A percentile compares a stretch with the other conserved stretches of the same genome.
phyloP scores from a whole-genome alignment of 1,140 invertebrate genomes.

The Globodera rostochiensis region DNA sequence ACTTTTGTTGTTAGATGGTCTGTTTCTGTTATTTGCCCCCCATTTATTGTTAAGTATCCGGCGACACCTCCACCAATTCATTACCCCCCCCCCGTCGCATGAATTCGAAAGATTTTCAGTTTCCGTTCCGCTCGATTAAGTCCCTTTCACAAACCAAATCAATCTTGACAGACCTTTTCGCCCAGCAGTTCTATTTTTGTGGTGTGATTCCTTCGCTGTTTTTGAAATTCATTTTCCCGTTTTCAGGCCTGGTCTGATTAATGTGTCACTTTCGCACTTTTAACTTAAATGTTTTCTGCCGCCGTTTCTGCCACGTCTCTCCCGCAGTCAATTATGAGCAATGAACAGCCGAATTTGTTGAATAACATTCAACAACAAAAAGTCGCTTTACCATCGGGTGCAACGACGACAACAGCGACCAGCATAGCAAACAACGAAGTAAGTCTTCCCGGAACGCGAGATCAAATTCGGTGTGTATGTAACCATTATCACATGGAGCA shows the following conservation, averaged over 20 bases:
- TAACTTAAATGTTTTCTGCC: not conserved
- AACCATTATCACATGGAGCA: no score
- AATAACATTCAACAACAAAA: not conserved
- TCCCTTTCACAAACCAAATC: not conserved
- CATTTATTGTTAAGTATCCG: not conserved
- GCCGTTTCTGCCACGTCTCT: not conserved
- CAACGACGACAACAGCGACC: not conserved
- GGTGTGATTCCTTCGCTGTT: not conserved
- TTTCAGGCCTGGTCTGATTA: not conserved
- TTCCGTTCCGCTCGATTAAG: not conserved
- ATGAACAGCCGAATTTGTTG: not conserved
- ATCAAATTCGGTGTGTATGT: not conserved
- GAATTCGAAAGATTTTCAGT: not conserved
- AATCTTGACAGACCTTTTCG: not conserved
- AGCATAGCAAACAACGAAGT: not conserved
- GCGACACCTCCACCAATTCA: not conserved
- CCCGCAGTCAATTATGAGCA: not conserved
- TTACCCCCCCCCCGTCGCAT: not conserved
- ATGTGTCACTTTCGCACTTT: not conserved
- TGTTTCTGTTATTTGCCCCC: not conserved
- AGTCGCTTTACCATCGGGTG: not conserved
- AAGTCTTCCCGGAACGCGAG: not conserved
- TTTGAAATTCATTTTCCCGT: not conserved
- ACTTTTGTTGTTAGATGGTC: not conserved
- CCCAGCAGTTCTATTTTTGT: not conserved